Base-by-base conservation (phyloP, 2,797 vertebrate genomes). In the Streptopelia turtur region DNA sequence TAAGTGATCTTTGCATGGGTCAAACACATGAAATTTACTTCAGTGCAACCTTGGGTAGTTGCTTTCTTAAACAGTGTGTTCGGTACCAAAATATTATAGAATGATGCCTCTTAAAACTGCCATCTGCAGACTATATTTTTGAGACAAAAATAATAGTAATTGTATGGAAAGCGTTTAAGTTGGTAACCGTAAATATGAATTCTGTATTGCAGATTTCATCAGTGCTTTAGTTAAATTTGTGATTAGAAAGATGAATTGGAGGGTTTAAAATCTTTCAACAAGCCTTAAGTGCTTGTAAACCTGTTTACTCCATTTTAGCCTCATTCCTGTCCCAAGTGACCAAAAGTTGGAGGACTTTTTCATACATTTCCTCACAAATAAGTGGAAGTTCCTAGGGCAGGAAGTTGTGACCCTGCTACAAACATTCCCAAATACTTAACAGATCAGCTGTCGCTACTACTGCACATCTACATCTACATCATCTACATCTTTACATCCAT, bases 371-470 rank as follows among this genome's bases (percentile, higher is more conserved):
- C 9, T 85, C 27, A 61, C 15, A 47, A 59, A 45, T 8, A 5
- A 8, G 3, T 80, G 37, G 3, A 72, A 74, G 5, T 59, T 90
- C 18, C 6, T n/a, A 60, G 11, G 35, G 43, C 23, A 66, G 35
- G 35, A 76, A 52, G 10, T 45, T 83, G 17, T 90, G 43, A 57
- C 27, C 7, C 6, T 57, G 15, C 53, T 74, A 15, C 16, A 43
- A 11, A 35, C 76, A 61, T 13, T 69, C 31, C 23, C 17, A 74
- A 53, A 35, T 65, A 53, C 10, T 69, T 80, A 2, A 8, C 7
- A 25, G 10, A 21, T 66, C 13, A 30, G 1, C 24, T 74, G 1
- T 59, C 0, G 1, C 35, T 82, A 6, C 33, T 57, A 5, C 9
- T 49, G 8, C 27, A 53, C 6, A 11, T 4, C 5, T 4, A 5